Conservation (phyloP, 2,888 invertebrate species). For the Sphecodes monilicornis region DNA sequence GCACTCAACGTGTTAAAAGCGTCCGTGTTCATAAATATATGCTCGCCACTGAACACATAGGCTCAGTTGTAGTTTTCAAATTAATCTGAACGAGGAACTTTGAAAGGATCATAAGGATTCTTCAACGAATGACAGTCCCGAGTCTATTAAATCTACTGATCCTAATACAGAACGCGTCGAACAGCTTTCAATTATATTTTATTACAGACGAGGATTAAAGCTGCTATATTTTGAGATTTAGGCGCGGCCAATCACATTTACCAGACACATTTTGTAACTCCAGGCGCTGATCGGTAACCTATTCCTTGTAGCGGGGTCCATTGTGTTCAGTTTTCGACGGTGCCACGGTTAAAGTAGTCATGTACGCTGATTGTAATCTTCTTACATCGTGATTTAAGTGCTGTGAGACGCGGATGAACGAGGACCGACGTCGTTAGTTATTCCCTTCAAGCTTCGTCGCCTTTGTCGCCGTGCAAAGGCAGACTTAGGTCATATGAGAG, state of each 20-base stretch:
- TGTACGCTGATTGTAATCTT: slow-evolving; percentile 77
- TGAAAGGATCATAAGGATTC: neutral
- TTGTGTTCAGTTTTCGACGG: slow-evolving; percentile 64
- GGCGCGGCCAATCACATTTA: slow-evolving; percentile 69
- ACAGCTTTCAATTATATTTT: slow-evolving; percentile 43
- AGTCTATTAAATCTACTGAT: slow-evolving; percentile 22
- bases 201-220: slow-evolving; percentile 26
- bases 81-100: neutral
- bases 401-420: slow-evolving; percentile 55
- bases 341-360: slow-evolving; percentile 53
- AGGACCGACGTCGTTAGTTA: slow-evolving; percentile 62
- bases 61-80: neutral
- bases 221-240: slow-evolving; percentile 66
- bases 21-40: neutral
- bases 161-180: neutral
- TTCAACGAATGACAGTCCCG: neutral
- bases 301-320: slow-evolving; percentile 62
- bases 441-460: slow-evolving; percentile 61
- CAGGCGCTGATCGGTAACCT: slow-evolving; percentile 61
- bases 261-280: slow-evolving; percentile 41
- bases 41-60: neutral
- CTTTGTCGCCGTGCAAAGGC: slow-evolving; percentile 43
- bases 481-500: slow-evolving; percentile 39
- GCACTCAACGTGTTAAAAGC: neutral
- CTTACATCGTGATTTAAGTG: slow-evolving; percentile 70